A percentile compares a stretch with the other conserved stretches of the same genome.
phyloP scores from a whole-genome alignment of 2,797 vertebrate genomes.

The Ispidina lecontei region DNA sequence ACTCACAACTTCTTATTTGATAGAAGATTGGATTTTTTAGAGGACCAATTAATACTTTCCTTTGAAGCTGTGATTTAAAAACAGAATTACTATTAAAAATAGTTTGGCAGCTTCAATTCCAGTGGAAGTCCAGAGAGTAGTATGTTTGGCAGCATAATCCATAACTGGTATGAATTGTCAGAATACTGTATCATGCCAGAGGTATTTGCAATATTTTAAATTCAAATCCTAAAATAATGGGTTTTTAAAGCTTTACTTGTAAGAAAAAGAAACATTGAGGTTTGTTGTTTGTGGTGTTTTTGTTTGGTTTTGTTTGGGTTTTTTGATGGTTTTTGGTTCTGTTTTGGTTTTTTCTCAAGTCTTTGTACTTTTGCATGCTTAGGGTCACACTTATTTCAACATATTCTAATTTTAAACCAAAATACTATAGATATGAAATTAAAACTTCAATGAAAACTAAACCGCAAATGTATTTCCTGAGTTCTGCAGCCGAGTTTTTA shows the following conservation, averaged over 20 bases:
- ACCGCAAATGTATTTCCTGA: background rate
- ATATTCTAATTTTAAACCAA: background rate
- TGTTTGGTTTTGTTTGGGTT: no score
- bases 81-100: background rate
- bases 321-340: no score
- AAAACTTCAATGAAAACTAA: background rate
- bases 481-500: background rate
- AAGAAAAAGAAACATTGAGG: background rate
- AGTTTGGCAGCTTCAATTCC: background rate
- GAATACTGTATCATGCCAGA: background rate
- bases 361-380: background rate
- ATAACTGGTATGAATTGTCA: background rate
- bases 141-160: background rate
- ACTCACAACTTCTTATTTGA: background rate
- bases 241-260: background rate
- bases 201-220: background rate
- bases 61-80: background rate
- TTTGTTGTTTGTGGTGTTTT: rapidly evolving
- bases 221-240: background rate
- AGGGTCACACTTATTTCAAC: background rate
- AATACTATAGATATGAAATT: background rate
- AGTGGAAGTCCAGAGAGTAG: background rate
- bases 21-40: background rate
- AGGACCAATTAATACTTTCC: background rate
- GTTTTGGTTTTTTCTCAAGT: background rate